Percentiles rank a stretch among this genome's conserved stretches.
phyloP scores from a whole-genome alignment of 2,113 vertebrate genomes.

The Calonectris borealis region DNA sequence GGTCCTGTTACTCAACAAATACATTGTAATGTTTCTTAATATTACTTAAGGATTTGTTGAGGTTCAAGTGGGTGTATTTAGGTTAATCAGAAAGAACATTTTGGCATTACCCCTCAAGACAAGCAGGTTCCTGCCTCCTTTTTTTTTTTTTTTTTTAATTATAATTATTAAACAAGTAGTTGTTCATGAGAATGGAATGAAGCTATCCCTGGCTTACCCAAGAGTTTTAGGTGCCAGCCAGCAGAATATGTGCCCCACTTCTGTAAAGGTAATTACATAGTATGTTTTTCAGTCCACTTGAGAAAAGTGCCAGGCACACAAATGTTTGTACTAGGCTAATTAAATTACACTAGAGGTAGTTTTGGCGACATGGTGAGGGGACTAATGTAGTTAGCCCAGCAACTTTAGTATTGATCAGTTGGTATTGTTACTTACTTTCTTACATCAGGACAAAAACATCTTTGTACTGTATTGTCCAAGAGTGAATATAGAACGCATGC shows the following conservation, averaged over 20 bases:
- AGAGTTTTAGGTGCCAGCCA: neutral
- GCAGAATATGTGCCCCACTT: neutral
- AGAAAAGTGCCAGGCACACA: neutral
- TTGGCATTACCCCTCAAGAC: neutral
- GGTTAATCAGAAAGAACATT: neutral
- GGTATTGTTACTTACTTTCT: neutral
- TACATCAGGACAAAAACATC: neutral
- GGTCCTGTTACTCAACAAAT: neutral
- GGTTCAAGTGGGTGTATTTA: neutral
- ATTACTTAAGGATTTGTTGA: neutral
- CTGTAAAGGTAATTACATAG: neutral
- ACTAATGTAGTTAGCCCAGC: neutral
- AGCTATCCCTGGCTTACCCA: neutral
- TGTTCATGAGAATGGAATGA: neutral
- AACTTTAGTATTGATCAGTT: neutral
- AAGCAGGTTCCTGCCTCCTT: neutral
- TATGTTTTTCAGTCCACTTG: neutral
- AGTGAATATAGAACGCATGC: rapidly evolving
- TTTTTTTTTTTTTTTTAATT: neutral
- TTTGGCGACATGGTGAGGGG: neutral
- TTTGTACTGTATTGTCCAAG: neutral
- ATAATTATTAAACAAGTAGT: neutral
- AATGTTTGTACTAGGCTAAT: neutral
- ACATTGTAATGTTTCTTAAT: neutral
- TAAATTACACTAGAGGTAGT: neutral